Evolutionary conservation across 2,113 vertebrate species (phyloP).

Genomic region (Poeciliopsis retropinna): DNA sequence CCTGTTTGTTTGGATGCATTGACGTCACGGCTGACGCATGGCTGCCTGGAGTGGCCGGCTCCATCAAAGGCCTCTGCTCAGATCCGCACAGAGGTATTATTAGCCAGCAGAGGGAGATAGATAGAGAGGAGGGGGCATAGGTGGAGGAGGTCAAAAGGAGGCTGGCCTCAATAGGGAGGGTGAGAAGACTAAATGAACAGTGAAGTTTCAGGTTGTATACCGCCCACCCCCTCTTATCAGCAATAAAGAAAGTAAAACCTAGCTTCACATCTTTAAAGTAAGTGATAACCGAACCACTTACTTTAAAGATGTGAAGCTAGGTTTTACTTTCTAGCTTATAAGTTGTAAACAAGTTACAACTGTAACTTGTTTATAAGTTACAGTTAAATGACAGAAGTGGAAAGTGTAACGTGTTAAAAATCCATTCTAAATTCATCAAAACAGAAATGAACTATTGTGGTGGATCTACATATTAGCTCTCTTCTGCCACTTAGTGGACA

Average conservation of each 20-base stretch:
- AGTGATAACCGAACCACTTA: too few species aligned
- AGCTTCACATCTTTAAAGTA: too few species aligned
- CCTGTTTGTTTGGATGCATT: constrained; percentile 14
- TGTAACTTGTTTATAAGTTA: neutral
- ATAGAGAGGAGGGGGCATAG: neutral
- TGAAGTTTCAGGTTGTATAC: neutral
- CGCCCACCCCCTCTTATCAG: too few species aligned
- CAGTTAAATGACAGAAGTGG: neutral
- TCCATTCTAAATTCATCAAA: neutral
- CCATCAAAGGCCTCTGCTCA: constrained; percentile 9
- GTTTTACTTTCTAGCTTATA: too few species aligned
- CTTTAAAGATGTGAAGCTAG: too few species aligned
- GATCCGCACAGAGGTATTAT: constrained; percentile 4
- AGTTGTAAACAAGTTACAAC: too few species aligned
- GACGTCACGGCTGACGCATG: constrained; percentile 13
- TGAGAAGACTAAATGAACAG: neutral
- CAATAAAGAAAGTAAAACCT: too few species aligned
- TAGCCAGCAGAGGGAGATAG: constrained; percentile 12
- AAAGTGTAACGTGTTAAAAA: neutral
- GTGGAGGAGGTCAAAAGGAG: neutral
- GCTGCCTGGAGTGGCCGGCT: neutral
- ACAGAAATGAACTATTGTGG: neutral
- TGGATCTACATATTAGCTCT: neutral
- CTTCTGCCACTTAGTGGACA: neutral
- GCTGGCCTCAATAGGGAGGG: too few species aligned